Base-by-base conservation (phyloP, 1,140 invertebrate genomes). In the Portunus trituberculatus region DNA sequence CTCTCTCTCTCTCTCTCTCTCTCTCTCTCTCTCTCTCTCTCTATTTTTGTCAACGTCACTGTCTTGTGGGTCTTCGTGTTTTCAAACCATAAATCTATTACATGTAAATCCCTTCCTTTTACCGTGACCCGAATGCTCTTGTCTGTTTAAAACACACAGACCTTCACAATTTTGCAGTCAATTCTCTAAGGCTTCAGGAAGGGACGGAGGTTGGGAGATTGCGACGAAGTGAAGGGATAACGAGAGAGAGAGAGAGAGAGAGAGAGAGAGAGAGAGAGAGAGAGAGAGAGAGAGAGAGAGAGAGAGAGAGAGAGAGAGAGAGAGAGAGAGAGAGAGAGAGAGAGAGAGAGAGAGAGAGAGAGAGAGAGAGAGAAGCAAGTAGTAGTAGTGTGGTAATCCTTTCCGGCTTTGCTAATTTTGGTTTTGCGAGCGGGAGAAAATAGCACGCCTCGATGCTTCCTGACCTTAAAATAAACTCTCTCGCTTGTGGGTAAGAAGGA, bases 241-340 rank as follows among this genome's bases (percentile, higher is more conserved):
- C 82, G 10, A 76, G n/a, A 92, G 48, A 76, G 28, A 31, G 48
- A 92, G n/a, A 92, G n/a, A 31, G n/a, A 92, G 25, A 92, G 28
- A 92, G 46, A 76, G 6, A 92, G 28, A 92, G 4, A 92, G 52
- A 92, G 48, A 92, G 91, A 92, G 52, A 92, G 91, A 83, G 29
- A 83, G 91, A 92, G 91, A 92, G 39, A 67, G 59, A 28, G 29
- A 82, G 2, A 25, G n/a, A 31, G 14, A n/a, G 67, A 76, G 20
- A 76, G n/a, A n/a, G 67, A 76, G 67, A 76, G 67, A 76, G 20
- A 76, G 67, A 32, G 8, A 45, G 6, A 20, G 52, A 82, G 4
- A 39, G 31, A 16, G 48, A 92, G 48, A 76, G 12, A 59, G 48
- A 67, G 52, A 25, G 90, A 91, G 52, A 59, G 29, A 76, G 52